Conservation (phyloP, 2,113 vertebrate genomes). For the Panurus biarmicus region DNA sequence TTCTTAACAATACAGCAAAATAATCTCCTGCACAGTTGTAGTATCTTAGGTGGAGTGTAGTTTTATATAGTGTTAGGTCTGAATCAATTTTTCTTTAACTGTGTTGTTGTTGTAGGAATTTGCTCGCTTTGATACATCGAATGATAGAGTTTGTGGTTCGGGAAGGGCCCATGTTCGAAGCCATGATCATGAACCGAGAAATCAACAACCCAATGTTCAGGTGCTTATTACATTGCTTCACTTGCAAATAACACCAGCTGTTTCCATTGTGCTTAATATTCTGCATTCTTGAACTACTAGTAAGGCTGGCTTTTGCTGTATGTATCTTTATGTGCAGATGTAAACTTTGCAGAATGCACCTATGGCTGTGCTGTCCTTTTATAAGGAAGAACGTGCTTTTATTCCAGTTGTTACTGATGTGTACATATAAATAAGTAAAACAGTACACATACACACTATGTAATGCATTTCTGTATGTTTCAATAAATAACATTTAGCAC, state of each 20-base stretch:
- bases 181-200: slow-evolving; percentile 99
- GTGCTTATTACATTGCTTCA: slow-evolving; percentile 57
- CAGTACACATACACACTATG: too few relatives aligned
- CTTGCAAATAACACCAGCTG: rapidly evolving
- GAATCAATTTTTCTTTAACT: slow-evolving; percentile 99
- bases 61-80: slow-evolving; percentile 81
- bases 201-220: slow-evolving; percentile 99
- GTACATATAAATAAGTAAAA: neutral
- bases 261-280: neutral
- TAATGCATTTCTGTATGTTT: neutral
- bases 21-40: slow-evolving; percentile 72
- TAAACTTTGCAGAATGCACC: neutral
- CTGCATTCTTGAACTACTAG: neutral
- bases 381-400: neutral
- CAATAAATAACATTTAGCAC: neutral
- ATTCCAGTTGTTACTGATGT: neutral
- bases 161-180: slow-evolving; percentile 99
- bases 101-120: slow-evolving; percentile 99
- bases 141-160: slow-evolving; percentile 99
- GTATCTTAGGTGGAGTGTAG: slow-evolving; percentile 74
- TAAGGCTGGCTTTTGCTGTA: neutral
- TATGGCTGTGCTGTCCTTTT: neutral
- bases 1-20: slow-evolving; percentile 63
- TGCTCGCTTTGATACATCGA: slow-evolving; percentile 99
- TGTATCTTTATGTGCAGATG: neutral